A percentile compares a stretch with the other conserved stretches of the same genome.
These are phyloP conservation scores for Sericinus montela DNA, from an alignment of 2,888 invertebrate genomes.

Conservation along the genomic window DNA sequence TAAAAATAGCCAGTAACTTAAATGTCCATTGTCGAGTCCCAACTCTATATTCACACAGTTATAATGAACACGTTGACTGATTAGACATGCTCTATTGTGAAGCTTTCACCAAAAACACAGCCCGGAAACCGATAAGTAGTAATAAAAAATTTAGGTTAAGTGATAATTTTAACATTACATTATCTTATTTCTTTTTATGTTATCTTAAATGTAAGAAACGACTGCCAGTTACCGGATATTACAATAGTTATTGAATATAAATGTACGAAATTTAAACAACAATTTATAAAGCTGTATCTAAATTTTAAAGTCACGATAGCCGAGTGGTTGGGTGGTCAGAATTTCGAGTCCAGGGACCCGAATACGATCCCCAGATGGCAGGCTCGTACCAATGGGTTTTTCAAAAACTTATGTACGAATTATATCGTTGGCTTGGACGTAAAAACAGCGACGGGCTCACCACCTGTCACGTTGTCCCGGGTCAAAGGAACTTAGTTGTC, in stretches of 20 bases:
- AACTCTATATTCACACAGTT: constrained; percentile 1
- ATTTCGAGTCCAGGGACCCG: no score
- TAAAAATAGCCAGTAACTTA: constrained; percentile 8
- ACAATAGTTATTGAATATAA: background rate
- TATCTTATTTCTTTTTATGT: constrained; percentile 13
- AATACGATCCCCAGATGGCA: no score
- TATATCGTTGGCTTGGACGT: no score
- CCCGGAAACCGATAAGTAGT: constrained; percentile 16
- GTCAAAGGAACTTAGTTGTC: no score
- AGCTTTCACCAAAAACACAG: constrained; percentile 14
- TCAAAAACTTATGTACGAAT: no score
- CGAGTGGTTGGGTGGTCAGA: no score
- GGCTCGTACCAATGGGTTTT: no score
- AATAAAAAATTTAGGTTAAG: constrained; percentile 14
- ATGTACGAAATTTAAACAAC: background rate
- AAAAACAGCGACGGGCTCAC: no score
- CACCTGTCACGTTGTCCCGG: no score
- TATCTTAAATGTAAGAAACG: constrained; percentile 1
- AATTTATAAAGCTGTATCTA: background rate
- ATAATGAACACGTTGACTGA: constrained; percentile 12
- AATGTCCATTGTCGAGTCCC: background rate
- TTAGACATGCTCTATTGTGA: constrained; percentile 12
- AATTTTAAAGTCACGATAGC: no score
- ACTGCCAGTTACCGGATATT: background rate
- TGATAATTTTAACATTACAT: constrained; percentile 17